Evolutionary conservation across 1,140 invertebrate genomes (phyloP).

Genomic region (Drosophila erecta): DNA sequence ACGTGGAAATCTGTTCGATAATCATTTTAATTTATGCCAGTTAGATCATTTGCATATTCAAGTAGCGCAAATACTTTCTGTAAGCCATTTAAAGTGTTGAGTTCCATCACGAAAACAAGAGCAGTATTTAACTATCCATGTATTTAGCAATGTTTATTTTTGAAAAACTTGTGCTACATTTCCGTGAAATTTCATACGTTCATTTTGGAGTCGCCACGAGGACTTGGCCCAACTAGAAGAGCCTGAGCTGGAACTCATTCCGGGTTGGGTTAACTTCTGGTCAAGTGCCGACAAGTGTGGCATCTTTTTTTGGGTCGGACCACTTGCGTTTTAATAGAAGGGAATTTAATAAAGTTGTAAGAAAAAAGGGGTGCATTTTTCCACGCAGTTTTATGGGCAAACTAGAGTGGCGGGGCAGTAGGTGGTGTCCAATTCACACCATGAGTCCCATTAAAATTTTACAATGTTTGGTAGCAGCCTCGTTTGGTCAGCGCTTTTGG

Average conservation of each 20-base stretch:
- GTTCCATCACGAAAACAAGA: too few relatives aligned
- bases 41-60: not conserved
- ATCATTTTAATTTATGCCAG: constrained; percentile 20
- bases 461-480: constrained; percentile 58
- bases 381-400: constrained; percentile 5
- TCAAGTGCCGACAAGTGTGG: constrained; percentile 51
- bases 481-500: constrained; percentile 56
- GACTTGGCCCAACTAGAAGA: constrained; percentile 17
- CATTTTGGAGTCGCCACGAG: not conserved
- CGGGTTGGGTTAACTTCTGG: constrained; percentile 37
- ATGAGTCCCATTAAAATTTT: constrained; percentile 60
- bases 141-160: too few relatives aligned
- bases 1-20: constrained; percentile 7
- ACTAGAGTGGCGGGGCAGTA: not conserved
- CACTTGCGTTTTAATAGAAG: constrained; percentile 52
- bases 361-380: constrained; percentile 30
- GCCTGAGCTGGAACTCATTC: constrained; percentile 20
- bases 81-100: not conserved
- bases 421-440: constrained; percentile 53
- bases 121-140: too few relatives aligned
- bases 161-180: too few relatives aligned
- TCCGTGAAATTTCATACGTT: not conserved
- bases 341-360: constrained; percentile 54
- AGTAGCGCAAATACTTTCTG: not conserved
- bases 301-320: constrained; percentile 9